Evolutionary conservation across 2,888 invertebrate genomes (phyloP).

Genomic region (Poecilobothrus nobilitatus): DNA sequence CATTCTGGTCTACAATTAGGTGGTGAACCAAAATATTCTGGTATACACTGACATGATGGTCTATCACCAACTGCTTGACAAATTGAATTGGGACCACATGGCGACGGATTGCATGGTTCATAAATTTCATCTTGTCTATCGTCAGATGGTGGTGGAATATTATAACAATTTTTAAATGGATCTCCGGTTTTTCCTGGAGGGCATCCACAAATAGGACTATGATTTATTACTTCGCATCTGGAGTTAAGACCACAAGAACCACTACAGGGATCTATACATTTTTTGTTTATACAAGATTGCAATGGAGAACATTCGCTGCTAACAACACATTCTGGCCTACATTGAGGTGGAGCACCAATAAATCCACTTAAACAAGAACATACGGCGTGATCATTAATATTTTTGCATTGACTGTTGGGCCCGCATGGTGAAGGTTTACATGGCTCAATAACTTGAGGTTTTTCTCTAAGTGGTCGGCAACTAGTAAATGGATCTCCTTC

Average conservation of each 20-base stretch:
- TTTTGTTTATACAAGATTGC: slow-evolving; percentile 58
- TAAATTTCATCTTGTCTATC: slow-evolving; percentile 36
- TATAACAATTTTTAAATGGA: slow-evolving; percentile 67
- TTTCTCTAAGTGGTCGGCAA: slow-evolving; percentile 43
- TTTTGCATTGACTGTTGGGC: slow-evolving; percentile 53
- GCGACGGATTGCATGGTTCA: slow-evolving; percentile 65
- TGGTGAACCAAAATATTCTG: slow-evolving; percentile 67
- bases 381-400: slow-evolving; percentile 52
- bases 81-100: slow-evolving; percentile 73
- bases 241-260: slow-evolving; percentile 63
- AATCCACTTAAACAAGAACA: slow-evolving; percentile 63
- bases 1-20: slow-evolving; percentile 78
- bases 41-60: slow-evolving; percentile 68
- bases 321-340: slow-evolving; percentile 59
- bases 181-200: slow-evolving; percentile 58
- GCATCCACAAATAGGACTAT: slow-evolving; percentile 64
- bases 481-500: slow-evolving; percentile 63
- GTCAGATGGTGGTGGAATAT: slow-evolving; percentile 45
- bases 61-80: slow-evolving; percentile 58
- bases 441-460: slow-evolving; percentile 30
- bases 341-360: slow-evolving; percentile 59
- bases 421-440: slow-evolving; percentile 56
- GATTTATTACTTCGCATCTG: slow-evolving; percentile 61
- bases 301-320: slow-evolving; percentile 56
- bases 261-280: slow-evolving; percentile 63